Conservation (phyloP, 1,140 invertebrate genomes). For the Zaprionus tsacasi region DNA sequence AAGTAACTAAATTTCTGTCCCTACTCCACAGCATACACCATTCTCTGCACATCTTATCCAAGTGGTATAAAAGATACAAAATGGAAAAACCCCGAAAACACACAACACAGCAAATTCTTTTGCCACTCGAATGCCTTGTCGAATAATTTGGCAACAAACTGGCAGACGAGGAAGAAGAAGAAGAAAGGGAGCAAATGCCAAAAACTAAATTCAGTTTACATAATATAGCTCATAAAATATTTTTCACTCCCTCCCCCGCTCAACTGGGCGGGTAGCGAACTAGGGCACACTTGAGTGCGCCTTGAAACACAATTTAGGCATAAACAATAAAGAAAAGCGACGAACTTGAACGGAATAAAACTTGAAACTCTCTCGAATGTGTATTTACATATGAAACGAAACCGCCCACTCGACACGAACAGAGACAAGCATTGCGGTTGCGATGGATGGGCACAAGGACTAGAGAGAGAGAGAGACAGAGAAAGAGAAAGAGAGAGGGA, state of each 20-base stretch:
- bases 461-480: conserved; percentile 12
- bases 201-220: conserved; percentile 81
- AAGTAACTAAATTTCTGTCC: not conserved
- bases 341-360: conserved; percentile 76
- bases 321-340: conserved; percentile 77
- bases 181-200: conserved; percentile 61
- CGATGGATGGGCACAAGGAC: conserved; percentile 3
- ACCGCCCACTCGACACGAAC: conserved; percentile 71
- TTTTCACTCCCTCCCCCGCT: conserved; percentile 55
- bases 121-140: conserved; percentile 52
- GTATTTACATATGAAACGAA: conserved; percentile 79
- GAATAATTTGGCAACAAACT: conserved; percentile 55
- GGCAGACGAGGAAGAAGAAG: conserved; percentile 41
- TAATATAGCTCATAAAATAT: conserved; percentile 80
- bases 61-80: conserved; percentile 20
- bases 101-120: conserved; percentile 39
- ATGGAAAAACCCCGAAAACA: conserved; percentile 17
- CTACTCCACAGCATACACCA: conserved; percentile 1
- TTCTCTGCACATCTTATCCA: not conserved
- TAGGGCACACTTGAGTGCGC: conserved; percentile 73
- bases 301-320: conserved; percentile 70
- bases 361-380: conserved; percentile 64
- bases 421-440: conserved; percentile 36
- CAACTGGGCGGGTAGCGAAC: conserved; percentile 39
- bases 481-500: conserved; percentile 8